A percentile compares a stretch with the other conserved stretches of the same genome.
Conservation (phyloP, 2,888 invertebrate genomes). For the Aethes cnicana region DNA sequence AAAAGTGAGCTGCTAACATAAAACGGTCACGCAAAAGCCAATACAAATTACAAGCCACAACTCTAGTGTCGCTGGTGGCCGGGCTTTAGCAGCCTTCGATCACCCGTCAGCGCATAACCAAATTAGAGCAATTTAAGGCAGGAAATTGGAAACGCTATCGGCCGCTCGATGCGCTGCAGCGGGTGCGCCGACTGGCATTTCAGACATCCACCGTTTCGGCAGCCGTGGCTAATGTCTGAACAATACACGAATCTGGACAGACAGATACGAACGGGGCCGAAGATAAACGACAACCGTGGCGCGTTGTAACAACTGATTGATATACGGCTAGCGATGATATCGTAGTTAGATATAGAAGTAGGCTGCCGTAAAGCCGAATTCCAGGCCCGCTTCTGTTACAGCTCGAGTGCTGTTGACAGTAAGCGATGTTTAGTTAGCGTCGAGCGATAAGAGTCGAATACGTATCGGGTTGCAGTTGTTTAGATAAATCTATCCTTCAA, state of each 20-base stretch:
- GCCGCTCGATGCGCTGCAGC: constrained; percentile 66
- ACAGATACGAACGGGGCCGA: constrained; percentile 73
- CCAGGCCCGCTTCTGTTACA: constrained; percentile 75
- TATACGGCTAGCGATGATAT: constrained; percentile 75
- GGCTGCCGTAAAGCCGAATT: constrained; percentile 60
- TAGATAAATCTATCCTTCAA: constrained; percentile 30
- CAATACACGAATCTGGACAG: constrained; percentile 80
- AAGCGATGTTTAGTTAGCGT: constrained; percentile 70
- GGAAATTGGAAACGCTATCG: constrained; percentile 81
- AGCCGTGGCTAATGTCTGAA: constrained; percentile 74
- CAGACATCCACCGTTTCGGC: constrained; percentile 75
- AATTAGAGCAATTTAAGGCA: constrained; percentile 82
- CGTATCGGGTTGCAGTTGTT: constrained; percentile 50
- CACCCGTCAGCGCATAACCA: constrained; percentile 77
- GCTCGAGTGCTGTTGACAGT: constrained; percentile 75
- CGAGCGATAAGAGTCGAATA: constrained; percentile 54
- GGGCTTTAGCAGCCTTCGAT: constrained; percentile 67
- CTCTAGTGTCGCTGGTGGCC: constrained; percentile 52
- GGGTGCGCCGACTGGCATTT: constrained; percentile 72
- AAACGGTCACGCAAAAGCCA: constrained; percentile 36
- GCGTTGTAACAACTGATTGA: constrained; percentile 80
- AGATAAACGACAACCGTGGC: constrained; percentile 80
- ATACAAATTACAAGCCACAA: constrained; percentile 55
- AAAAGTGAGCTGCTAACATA: constrained; percentile 32
- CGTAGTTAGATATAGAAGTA: constrained; percentile 57